A percentile compares a stretch with the other conserved stretches of the same genome.
Evolutionary conservation across 2,113 vertebrate genomes (phyloP).

Genomic region (Corythaixoides concolor): DNA sequence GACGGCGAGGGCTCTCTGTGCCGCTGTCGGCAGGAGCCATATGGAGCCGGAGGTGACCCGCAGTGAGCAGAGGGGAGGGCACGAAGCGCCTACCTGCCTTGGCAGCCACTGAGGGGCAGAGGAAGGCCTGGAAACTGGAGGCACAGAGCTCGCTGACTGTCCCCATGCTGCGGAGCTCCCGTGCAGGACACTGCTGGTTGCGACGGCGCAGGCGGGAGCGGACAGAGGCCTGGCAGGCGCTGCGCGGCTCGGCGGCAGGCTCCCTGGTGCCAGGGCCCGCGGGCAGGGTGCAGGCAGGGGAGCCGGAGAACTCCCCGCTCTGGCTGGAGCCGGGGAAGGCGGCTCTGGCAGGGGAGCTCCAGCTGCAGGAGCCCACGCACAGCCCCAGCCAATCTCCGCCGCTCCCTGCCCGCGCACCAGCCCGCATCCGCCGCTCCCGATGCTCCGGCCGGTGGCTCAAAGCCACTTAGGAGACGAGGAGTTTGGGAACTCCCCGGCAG

Average conservation of each 20-base stretch:
- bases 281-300: background rate
- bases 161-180: constrained; percentile 73
- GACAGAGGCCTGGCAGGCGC: background rate
- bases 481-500: background rate
- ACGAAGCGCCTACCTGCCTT: constrained; percentile 72
- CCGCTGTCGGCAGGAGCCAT: background rate
- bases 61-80: background rate
- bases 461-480: constrained; percentile 14
- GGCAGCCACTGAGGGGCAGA: constrained; percentile 74
- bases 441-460: background rate
- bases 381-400: constrained; percentile 43
- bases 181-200: background rate
- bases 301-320: background rate
- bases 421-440: background rate
- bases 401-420: background rate
- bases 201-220: background rate
- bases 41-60: background rate
- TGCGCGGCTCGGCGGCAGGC: fast-evolving
- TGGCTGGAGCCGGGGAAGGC: background rate
- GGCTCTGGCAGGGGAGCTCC: background rate
- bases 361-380: constrained; percentile 56
- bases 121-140: constrained; percentile 86
- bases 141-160: constrained; percentile 86
- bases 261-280: fast-evolving
- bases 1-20: fast-evolving